These are phyloP conservation scores for Leucoptera coffeella DNA, from an alignment of 2,888 invertebrate genomes.

Conservation along the genomic window DNA sequence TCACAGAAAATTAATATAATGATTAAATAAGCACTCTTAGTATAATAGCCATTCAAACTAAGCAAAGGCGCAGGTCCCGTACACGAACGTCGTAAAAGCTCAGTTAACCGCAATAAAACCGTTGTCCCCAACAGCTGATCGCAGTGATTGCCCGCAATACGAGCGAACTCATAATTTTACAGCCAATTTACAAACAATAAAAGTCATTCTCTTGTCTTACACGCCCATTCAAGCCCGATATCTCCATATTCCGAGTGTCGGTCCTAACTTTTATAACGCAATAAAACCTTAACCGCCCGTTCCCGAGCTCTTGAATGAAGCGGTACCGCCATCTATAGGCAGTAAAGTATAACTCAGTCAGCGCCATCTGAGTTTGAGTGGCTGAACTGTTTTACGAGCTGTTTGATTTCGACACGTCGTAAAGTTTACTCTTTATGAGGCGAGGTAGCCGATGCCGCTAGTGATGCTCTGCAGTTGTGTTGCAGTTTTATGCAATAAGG, in stretches of 20 bases:
- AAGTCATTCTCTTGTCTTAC: slow-evolving; percentile 47
- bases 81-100: slow-evolving; percentile 29
- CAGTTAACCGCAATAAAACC: slow-evolving; percentile 36
- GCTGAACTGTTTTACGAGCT: slow-evolving; percentile 38
- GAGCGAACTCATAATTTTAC: slow-evolving; percentile 51
- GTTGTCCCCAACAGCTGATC: slow-evolving; percentile 46
- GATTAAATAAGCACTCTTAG: no score
- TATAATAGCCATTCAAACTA: no score
- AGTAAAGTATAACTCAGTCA: slow-evolving; percentile 4
- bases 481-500: neutral
- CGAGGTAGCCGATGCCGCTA: slow-evolving; percentile 36
- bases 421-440: slow-evolving; percentile 35
- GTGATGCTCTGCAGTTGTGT: slow-evolving; percentile 20
- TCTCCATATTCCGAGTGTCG: slow-evolving; percentile 9
- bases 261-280: slow-evolving; percentile 48
- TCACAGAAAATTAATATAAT: no score
- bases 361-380: slow-evolving; percentile 38
- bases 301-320: neutral
- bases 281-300: slow-evolving; percentile 37
- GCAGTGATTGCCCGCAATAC: slow-evolving; percentile 43
- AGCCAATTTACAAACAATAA: slow-evolving; percentile 56
- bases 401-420: slow-evolving; percentile 38
- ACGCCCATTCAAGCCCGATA: slow-evolving; percentile 24
- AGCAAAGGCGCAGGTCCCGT: no score
- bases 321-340: slow-evolving; percentile 2